phyloP scores from a whole-genome alignment of 2,888 invertebrate genomes.

The Andrena bicolor region DNA sequence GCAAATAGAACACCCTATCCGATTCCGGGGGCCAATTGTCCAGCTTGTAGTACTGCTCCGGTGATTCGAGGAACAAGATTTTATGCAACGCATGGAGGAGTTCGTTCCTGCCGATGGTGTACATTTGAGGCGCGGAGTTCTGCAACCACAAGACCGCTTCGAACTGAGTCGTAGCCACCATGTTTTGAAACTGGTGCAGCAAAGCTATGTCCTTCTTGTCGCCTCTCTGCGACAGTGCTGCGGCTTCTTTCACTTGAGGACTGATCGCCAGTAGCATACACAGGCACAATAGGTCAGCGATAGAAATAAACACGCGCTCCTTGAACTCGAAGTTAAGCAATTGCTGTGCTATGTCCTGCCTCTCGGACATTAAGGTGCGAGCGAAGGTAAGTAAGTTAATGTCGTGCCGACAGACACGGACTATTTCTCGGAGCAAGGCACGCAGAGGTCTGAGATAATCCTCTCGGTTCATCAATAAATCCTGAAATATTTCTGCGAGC shows the following conservation, averaged over 20 bases:
- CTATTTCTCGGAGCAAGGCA: constrained; percentile 94
- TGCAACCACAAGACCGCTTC: constrained; percentile 96
- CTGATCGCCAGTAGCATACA: constrained; percentile 93
- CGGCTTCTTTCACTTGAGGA: constrained; percentile 91
- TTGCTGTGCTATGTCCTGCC: constrained; percentile 88
- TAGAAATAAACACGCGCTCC: constrained; percentile 93
- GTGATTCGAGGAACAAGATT: constrained; percentile 91
- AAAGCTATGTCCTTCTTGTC: constrained; percentile 85
- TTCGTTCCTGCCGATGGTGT: constrained; percentile 90
- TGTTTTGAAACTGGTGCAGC: constrained; percentile 85
- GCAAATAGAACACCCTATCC: constrained; percentile 91
- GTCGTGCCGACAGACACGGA: constrained; percentile 93
- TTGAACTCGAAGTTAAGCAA: constrained; percentile 89
- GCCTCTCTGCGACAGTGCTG: constrained; percentile 86
- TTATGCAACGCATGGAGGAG: constrained; percentile 93
- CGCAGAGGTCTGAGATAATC: constrained; percentile 96
- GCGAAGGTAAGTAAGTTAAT: constrained; percentile 93
- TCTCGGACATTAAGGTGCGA: constrained; percentile 90
- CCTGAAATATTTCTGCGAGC: constrained; percentile 94
- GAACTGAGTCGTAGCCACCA: constrained; percentile 89
- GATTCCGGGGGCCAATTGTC: constrained; percentile 97
- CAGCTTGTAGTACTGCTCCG: constrained; percentile 92
- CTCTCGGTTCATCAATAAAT: constrained; percentile 94
- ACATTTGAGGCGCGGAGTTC: constrained; percentile 91
- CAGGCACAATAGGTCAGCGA: constrained; percentile 94